phyloP scores from a whole-genome alignment of 2,113 vertebrate species.

The Thamnaconus septentrionalis region DNA sequence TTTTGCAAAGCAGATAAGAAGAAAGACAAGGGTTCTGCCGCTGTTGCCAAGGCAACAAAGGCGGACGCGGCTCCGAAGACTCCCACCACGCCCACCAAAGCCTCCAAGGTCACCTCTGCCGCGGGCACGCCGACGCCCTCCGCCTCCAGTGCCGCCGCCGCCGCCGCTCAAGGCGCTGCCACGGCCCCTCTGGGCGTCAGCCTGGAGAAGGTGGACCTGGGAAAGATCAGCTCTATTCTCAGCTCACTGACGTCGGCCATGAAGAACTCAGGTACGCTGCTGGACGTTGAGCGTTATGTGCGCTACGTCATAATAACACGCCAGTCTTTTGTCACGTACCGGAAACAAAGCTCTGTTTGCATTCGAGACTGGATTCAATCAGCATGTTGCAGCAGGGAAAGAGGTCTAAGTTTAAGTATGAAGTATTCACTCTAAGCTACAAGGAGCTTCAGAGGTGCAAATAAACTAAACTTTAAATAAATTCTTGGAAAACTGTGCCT shows the following conservation, averaged over 20 bases:
- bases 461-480: too few relatives aligned
- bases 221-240: slow-evolving; percentile 98
- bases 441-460: too few relatives aligned
- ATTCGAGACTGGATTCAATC: too few relatives aligned
- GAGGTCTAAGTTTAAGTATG: too few relatives aligned
- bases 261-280: slow-evolving; percentile 91
- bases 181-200: slow-evolving; percentile 81
- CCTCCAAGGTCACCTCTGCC: slow-evolving; percentile 37
- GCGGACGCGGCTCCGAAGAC: slow-evolving; percentile 48
- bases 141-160: slow-evolving; percentile 21
- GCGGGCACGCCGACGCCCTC: slow-evolving; percentile 53
- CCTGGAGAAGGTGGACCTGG: slow-evolving; percentile 95
- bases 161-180: slow-evolving; percentile 47
- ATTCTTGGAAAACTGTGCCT: too few relatives aligned
- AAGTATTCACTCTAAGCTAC: too few relatives aligned
- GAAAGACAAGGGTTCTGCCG: slow-evolving; percentile 75
- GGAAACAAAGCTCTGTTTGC: too few relatives aligned
- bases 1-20: slow-evolving; percentile 79
- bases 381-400: too few relatives aligned
- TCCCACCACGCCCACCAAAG: slow-evolving; percentile 39
- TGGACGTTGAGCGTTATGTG: neutral
- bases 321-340: too few relatives aligned
- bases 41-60: slow-evolving; percentile 62
- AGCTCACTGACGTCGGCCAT: slow-evolving; percentile 93
- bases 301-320: too few relatives aligned